Conservation (phyloP, 2,113 vertebrate species). For the Mixornis gularis region DNA sequence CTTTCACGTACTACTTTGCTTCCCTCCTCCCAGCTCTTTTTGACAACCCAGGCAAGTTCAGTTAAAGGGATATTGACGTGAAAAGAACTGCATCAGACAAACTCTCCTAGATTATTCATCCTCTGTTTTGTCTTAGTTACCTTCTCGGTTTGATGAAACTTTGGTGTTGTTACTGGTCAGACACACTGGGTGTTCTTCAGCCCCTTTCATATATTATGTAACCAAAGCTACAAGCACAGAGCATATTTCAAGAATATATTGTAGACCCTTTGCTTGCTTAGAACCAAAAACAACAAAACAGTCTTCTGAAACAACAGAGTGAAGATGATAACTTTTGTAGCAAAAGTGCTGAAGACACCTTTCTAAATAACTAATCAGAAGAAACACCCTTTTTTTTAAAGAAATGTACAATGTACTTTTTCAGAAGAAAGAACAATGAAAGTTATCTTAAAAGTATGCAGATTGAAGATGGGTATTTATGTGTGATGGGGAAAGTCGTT, state of each 20-base stretch:
- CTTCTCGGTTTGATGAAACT: not conserved
- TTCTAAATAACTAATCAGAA: not conserved
- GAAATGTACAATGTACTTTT: no score
- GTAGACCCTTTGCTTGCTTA: not conserved
- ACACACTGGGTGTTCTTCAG: not conserved
- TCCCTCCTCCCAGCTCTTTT: not conserved
- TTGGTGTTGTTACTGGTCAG: fast-evolving
- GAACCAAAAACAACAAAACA: not conserved
- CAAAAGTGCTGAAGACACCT: not conserved
- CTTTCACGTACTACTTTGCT: not conserved
- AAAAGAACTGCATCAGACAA: not conserved
- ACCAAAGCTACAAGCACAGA: not conserved
- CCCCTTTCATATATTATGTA: fast-evolving
- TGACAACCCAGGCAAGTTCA: not conserved
- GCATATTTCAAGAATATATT: not conserved
- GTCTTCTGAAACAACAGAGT: not conserved
- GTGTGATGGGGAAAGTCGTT: fast-evolving
- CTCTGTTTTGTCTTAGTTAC: not conserved
- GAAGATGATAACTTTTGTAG: fast-evolving
- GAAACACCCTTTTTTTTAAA: not conserved
- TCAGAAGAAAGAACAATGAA: not conserved
- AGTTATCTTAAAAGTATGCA: not conserved
- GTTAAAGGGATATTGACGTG: not conserved
- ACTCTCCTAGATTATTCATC: not conserved
- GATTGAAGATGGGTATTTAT: not conserved